phyloP scores from a whole-genome alignment of 2,888 invertebrate species.

The Synanthedon tipuliformis region DNA sequence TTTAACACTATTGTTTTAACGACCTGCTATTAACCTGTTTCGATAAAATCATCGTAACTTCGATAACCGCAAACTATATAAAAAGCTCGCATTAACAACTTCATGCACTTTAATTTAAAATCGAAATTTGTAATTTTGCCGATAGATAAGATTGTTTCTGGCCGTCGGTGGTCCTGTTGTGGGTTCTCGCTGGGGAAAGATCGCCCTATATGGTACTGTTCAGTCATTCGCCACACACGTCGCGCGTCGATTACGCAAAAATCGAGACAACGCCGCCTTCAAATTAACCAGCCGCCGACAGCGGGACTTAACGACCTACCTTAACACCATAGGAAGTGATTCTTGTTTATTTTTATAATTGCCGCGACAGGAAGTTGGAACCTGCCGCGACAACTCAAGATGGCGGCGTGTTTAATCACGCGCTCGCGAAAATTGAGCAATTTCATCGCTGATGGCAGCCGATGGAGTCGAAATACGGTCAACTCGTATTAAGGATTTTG shows the following conservation, averaged over 20 bases:
- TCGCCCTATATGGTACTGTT: conserved; percentile 33
- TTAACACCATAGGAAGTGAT: conserved; percentile 56
- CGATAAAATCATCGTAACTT: conserved; percentile 14
- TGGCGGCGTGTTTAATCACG: conserved; percentile 24
- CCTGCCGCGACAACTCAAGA: conserved; percentile 19
- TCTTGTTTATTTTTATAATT: conserved; percentile 66
- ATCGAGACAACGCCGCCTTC: conserved; percentile 37
- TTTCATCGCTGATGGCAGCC: conserved; percentile 21
- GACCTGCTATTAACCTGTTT: conserved; percentile 19
- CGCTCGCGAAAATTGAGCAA: conserved; percentile 49
- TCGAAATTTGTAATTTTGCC: conserved; percentile 20
- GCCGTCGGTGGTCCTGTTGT: conserved; percentile 13
- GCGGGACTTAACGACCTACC: conserved; percentile 38
- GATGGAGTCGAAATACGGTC: conserved; percentile 10
- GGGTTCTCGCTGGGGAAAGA: conserved; percentile 8
- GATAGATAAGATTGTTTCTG: conserved; percentile 26
- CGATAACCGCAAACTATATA: conserved; percentile 13
- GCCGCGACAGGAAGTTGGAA: conserved; percentile 50
- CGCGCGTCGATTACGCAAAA: conserved; percentile 43
- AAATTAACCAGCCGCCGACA: conserved; percentile 43
- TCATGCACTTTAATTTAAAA: conserved; percentile 8
- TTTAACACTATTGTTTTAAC: conserved; percentile 20
- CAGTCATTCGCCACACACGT: conserved; percentile 42
- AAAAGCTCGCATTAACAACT: conserved; percentile 14
- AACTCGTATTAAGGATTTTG: background rate